Evolutionary conservation across 2,888 invertebrate species (phyloP).

Genomic region (Isotomurus palustris): DNA sequence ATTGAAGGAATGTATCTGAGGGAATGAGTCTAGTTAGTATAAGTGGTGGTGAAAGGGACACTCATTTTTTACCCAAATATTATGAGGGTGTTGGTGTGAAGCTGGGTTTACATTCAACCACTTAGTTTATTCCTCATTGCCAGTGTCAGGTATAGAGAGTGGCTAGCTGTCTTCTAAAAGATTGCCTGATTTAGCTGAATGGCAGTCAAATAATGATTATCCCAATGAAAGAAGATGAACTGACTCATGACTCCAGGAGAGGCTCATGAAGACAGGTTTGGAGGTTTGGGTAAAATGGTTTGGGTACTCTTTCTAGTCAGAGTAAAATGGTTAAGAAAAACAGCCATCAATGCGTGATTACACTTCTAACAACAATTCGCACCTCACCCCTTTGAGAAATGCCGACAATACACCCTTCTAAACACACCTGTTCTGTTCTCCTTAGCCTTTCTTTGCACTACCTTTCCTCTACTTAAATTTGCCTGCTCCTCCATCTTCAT

Average conservation of each 20-base stretch:
- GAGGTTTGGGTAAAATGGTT: too few species aligned
- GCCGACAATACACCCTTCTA: constrained; percentile 46
- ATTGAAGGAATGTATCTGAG: too few species aligned
- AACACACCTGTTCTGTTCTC: constrained; percentile 46
- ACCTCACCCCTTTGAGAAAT: constrained; percentile 47
- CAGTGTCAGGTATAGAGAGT: too few species aligned
- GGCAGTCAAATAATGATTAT: constrained; percentile 6
- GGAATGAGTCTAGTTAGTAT: too few species aligned
- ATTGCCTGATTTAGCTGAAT: too few species aligned
- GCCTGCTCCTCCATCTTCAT: constrained; percentile 20
- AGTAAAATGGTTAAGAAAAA: constrained; percentile 46
- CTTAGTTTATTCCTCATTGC: too few species aligned
- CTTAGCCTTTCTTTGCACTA: too few species aligned
- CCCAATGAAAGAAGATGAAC: constrained; percentile 4
- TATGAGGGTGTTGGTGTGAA: not conserved
- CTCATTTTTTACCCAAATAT: constrained; percentile 1
- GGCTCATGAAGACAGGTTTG: too few species aligned
- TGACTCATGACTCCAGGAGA: too few species aligned
- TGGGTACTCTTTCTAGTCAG: too few species aligned
- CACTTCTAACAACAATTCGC: constrained; percentile 48
- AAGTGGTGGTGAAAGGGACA: not conserved
- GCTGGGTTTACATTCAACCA: too few species aligned
- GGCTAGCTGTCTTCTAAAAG: too few species aligned
- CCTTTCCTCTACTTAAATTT: constrained; percentile 9
- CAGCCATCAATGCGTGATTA: constrained; percentile 47